Conservation (phyloP, 2,888 invertebrate genomes). For the Corythucha ciliata region DNA sequence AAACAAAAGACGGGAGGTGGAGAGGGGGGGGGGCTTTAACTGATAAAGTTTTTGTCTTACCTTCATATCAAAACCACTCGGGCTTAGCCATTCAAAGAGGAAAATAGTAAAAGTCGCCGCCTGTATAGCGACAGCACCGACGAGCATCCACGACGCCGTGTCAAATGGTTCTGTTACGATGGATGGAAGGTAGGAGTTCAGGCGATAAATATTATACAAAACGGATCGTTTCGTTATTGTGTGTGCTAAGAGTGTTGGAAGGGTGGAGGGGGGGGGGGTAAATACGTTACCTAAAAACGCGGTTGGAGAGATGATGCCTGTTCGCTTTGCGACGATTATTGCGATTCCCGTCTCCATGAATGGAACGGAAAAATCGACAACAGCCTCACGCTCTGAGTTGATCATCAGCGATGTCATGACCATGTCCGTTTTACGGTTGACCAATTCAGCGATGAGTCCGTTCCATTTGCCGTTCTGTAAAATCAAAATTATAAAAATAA, state of each 20-base stretch:
- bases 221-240: background rate
- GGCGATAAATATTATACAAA: background rate
- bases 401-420: constrained; percentile 88
- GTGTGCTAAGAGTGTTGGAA: too few species aligned
- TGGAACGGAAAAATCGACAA: constrained; percentile 89
- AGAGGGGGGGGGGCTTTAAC: too few species aligned
- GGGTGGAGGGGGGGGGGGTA: too few species aligned
- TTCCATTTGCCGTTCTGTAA: constrained; percentile 84
- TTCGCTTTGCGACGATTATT: constrained; percentile 87
- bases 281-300: constrained; percentile 64
- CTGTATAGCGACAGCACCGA: constrained; percentile 91
- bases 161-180: constrained; percentile 82
- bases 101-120: constrained; percentile 92
- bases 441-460: constrained; percentile 82
- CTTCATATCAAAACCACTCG: constrained; percentile 89
- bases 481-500: too few species aligned
- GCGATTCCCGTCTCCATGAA: constrained; percentile 96
- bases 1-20: too few species aligned
- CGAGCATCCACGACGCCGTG: constrained; percentile 95
- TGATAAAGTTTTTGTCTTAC: too few species aligned
- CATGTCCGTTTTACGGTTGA: constrained; percentile 93
- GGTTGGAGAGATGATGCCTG: constrained; percentile 92
- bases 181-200: background rate
- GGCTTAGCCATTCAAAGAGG: constrained; percentile 94
- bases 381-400: constrained; percentile 86